Base-by-base conservation (phyloP, 2,888 invertebrate species). In the Cryptocephalus moraei region DNA sequence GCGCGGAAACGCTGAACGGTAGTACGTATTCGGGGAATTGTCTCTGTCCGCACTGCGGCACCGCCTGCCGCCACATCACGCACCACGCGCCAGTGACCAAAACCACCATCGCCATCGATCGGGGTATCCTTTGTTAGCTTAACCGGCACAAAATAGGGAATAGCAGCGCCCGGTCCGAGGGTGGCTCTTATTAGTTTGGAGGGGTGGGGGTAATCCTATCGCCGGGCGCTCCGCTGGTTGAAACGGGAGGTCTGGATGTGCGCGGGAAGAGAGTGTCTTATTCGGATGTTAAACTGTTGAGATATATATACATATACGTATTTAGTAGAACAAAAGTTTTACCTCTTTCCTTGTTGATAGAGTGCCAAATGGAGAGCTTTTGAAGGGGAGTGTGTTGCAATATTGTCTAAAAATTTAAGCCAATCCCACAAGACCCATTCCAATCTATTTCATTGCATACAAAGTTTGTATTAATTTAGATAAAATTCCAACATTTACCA, bases 71-170 rank as follows among this genome's bases (percentile, higher is more conserved):
- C 39, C 71, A 70, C 58, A 57, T 69, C 47, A 61, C 70, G 53
- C 70, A 71, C 61, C 43, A 43, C 43, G 62, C 70, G 45, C 67
- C 72, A 50, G 66, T 70, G 49, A 61, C 70, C 55, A 68, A 70
- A 59, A 67, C 65, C 49, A 64, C 68, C 47, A 67, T 72, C 45
- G 72, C 73, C 51, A 64, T 72, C 46, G 73, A 74, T 59, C 65
- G 74, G 53, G 73, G 72, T 49, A 73, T 74, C 55, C 63, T 74
- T 52, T 74, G 74, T 66, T 74, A 73, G 70, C 69, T 39, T 40
- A 36, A 22, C 2, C 22, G 22, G 22, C 22, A 22, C 22, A 22
- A 22, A 22, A 22, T 2, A 22, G 22, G 22, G 33, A 9, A 34
- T n/a, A 32, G 41, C 43, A 48, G 42, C 43, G 47, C 51, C 46